These are phyloP conservation scores for Philereme transversata DNA, from an alignment of 2,888 invertebrate genomes.

Conservation along the genomic window DNA sequence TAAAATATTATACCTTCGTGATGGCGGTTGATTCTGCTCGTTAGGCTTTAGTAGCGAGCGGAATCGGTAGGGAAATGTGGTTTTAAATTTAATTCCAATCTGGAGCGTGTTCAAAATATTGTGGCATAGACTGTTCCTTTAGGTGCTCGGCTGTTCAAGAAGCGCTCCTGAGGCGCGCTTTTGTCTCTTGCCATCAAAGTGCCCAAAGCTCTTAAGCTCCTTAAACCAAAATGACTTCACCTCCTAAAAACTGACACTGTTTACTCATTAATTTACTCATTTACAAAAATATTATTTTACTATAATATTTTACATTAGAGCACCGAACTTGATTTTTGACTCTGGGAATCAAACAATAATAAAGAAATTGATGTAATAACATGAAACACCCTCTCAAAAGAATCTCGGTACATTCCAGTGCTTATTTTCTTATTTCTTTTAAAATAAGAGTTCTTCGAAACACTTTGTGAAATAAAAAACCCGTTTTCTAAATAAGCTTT, in stretches of 20 bases:
- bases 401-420: slow-evolving; percentile 10
- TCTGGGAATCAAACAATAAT: too few relatives aligned
- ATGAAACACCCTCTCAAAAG: slow-evolving; percentile 6
- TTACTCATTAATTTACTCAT: too few relatives aligned
- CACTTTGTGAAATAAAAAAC: slow-evolving; percentile 2
- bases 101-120: not conserved
- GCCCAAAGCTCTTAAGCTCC: too few relatives aligned
- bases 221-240: too few relatives aligned
- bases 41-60: slow-evolving; percentile 1
- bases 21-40: slow-evolving; percentile 13
- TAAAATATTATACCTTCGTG: slow-evolving; percentile 16
- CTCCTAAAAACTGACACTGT: too few relatives aligned
- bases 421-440: slow-evolving; percentile 12
- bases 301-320: too few relatives aligned
- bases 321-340: too few relatives aligned
- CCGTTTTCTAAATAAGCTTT: slow-evolving; percentile 9
- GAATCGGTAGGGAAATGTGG: not conserved
- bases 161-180: too few relatives aligned
- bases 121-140: not conserved
- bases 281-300: too few relatives aligned
- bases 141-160: too few relatives aligned
- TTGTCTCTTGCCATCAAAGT: too few relatives aligned
- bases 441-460: slow-evolving; percentile 4
- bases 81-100: not conserved
- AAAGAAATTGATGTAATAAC: not conserved